Conservation (phyloP, 2,888 invertebrate genomes). For the Cheiracanthium punctorium region DNA sequence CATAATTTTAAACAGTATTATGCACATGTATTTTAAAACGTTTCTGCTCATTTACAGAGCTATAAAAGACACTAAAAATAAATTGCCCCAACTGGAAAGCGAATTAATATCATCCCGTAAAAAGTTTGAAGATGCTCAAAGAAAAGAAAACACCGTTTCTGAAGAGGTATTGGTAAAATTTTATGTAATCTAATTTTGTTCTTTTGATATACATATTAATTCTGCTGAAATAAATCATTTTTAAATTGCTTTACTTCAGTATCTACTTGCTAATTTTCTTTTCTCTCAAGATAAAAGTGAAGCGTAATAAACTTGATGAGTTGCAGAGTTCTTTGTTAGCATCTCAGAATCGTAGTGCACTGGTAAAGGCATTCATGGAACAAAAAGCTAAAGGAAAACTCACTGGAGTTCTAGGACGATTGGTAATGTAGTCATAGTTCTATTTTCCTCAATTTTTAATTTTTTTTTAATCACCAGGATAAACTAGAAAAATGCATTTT, state of each 20-base stretch:
- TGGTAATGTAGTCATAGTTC: too few species aligned
- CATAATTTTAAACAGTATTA: too few species aligned
- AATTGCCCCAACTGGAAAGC: constrained; percentile 25
- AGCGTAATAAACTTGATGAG: constrained; percentile 58
- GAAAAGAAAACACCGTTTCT: constrained; percentile 13
- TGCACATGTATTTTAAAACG: too few species aligned
- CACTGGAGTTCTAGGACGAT: constrained; percentile 89
- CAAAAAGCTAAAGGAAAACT: constrained; percentile 87
- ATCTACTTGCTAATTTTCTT: too few species aligned
- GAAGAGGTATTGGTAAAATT: constrained; percentile 28
- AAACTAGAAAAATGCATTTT: too few species aligned
- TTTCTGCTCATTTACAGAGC: not conserved
- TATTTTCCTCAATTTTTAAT: too few species aligned
- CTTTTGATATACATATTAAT: not conserved
- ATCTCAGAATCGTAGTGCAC: constrained; percentile 75
- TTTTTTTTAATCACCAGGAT: too few species aligned
- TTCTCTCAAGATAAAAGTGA: constrained; percentile 24
- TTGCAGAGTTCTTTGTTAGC: constrained; percentile 74
- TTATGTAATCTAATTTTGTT: not conserved
- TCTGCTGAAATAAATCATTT: too few species aligned
- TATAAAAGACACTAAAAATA: constrained; percentile 16
- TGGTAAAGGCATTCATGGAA: constrained; percentile 87
- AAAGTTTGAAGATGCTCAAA: constrained; percentile 20
- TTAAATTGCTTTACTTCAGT: too few species aligned
- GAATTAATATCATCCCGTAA: constrained; percentile 22